Evolutionary conservation across 2,113 vertebrate genomes (phyloP), one percentile per base, ranked within the genome.

Genomic region (Corydoras sp.): DNA sequence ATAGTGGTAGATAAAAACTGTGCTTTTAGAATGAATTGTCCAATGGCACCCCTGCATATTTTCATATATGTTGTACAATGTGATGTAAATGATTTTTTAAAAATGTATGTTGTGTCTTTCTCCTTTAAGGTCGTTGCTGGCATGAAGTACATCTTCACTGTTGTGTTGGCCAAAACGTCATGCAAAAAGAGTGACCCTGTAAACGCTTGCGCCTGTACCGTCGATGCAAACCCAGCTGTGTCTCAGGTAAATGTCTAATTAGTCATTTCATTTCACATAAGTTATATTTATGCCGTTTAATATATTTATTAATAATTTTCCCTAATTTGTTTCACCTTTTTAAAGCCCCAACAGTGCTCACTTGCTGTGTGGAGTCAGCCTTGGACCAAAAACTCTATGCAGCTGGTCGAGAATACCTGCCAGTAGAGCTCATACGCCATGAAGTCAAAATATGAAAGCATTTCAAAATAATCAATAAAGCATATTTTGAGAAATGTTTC

Each of bases 41-140:
- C 18, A 24, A 24, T 24, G 18, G 18, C 18, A 24, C 18, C 18
- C 18, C 1, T 24, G 18, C 18, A 24, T 24, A 24, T 24, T 24
- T 24, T 24, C 18, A 24, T 24, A 24, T 43, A 43, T 43, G 35
- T 43, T 43, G 35, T 43, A 43, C 7, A 43, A 43, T 43, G 1
- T 43, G 7, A 5, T 14, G 10, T 53, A 4, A 10, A 12, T 3
- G 13, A 24, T 53, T 53, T 53, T 53, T 53, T 53, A 1, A 1
- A 14, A 8, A 10, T 53, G 51, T 12, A 4, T 24, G 48, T 12
- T 53, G 56, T 2, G 13, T 54, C 2, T 58, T 54, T 18, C 9
- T 53, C 0, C 35, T 43, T 8, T 12, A 13, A 91, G 89, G 43
- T 87, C 9, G 85, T 88, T 4, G 0, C 80, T 73, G 89, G 89